Evolutionary conservation across 64 coral and sea anemone genomes (phyloP).

Genomic region (Montipora cactus): DNA sequence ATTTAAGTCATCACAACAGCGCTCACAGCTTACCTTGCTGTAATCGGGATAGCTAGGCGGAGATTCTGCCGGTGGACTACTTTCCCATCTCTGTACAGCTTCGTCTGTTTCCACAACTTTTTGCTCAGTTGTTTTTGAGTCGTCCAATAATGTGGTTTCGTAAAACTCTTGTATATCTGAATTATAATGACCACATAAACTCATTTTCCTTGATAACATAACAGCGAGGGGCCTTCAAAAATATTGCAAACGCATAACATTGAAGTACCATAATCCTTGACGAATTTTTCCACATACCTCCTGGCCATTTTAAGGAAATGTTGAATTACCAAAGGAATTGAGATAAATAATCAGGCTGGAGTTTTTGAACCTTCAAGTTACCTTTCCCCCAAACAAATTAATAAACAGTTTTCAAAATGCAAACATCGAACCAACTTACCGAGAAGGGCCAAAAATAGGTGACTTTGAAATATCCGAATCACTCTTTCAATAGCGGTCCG

Average conservation of each 20-base stretch:
- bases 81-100: conserved; percentile 76
- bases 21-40: background rate
- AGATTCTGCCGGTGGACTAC: conserved; percentile 27
- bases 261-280: background rate
- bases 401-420: conserved; percentile 16
- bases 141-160: conserved; percentile 81
- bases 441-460: conserved; percentile 89
- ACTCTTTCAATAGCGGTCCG: conserved; percentile 95
- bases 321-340: background rate
- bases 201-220: conserved; percentile 1
- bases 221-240: conserved; percentile 21
- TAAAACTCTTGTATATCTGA: conserved; percentile 91
- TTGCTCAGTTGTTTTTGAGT: conserved; percentile 68
- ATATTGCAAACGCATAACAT: conserved; percentile 31
- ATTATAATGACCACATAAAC: conserved; percentile 17
- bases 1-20: background rate
- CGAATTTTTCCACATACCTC: background rate
- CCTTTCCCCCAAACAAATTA: background rate
- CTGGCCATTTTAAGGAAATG: background rate
- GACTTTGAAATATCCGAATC: conserved; percentile 99
- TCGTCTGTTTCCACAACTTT: conserved; percentile 73
- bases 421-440: conserved; percentile 71
- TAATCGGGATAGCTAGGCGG: conserved; percentile 21
- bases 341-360: background rate
- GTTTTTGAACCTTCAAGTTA: background rate